Evolutionary conservation across 2,797 vertebrate species (phyloP).

Genomic region (Cercopithecus diana): DNA sequence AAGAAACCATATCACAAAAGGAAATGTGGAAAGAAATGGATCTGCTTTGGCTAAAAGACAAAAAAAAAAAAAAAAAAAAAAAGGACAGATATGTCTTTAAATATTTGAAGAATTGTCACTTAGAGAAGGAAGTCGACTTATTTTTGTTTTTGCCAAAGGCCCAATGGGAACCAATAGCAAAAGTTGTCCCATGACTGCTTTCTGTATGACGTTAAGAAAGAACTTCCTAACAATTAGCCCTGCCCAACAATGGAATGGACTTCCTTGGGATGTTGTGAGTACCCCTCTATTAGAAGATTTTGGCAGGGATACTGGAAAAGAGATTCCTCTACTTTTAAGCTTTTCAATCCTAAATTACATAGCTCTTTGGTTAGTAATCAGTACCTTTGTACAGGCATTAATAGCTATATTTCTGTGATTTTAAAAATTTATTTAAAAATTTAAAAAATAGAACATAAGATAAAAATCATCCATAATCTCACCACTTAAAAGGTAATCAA

Average conservation of each 20-base stretch:
- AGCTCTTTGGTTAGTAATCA: background rate
- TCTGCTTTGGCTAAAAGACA: background rate
- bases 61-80: too few species aligned
- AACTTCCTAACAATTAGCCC: background rate
- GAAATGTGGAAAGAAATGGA: background rate
- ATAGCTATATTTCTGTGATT: slow-evolving; percentile 1
- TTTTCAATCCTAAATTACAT: background rate
- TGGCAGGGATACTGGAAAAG: background rate
- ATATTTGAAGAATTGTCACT: background rate
- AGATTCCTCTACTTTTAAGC: background rate
- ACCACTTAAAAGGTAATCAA: background rate
- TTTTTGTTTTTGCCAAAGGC: slow-evolving; percentile 15
- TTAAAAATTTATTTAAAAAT: slow-evolving; percentile 5
- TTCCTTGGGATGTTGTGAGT: background rate
- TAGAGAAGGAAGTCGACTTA: background rate
- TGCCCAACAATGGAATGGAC: background rate
- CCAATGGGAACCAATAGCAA: background rate
- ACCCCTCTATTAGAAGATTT: background rate
- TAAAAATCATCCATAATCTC: background rate
- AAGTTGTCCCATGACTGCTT: background rate
- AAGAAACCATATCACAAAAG: background rate
- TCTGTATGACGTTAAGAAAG: background rate
- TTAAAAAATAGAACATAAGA: background rate
- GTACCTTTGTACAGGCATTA: background rate
- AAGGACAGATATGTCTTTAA: background rate